phyloP scores from a whole-genome alignment of 2,113 vertebrate genomes.

The Phodopus roborovskii region DNA sequence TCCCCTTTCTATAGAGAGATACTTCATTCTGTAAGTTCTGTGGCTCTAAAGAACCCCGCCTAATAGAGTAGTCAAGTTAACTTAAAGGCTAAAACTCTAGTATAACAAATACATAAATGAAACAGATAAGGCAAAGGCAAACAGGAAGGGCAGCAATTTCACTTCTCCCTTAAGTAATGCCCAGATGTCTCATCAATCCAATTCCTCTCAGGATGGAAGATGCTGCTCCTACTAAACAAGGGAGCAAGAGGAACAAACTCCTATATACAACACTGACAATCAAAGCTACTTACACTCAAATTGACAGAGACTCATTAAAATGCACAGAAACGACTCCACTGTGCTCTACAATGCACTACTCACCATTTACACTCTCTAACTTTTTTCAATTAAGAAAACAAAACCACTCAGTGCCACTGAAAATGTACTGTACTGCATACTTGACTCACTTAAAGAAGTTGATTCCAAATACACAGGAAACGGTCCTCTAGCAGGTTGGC shows the following conservation, averaged over 20 bases:
- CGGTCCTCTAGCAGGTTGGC: no score
- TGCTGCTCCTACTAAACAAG: not conserved
- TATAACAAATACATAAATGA: constrained; percentile 29
- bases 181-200: not conserved
- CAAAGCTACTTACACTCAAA: not conserved
- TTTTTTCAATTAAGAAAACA: not conserved
- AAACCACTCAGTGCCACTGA: not conserved
- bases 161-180: constrained; percentile 2
- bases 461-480: constrained; percentile 2
- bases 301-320: not conserved
- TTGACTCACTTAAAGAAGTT: not conserved
- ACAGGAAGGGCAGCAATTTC: not conserved
- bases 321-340: not conserved
- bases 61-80: not conserved
- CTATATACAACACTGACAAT: not conserved
- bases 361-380: not conserved
- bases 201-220: not conserved
- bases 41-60: not conserved
- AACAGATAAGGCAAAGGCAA: constrained; percentile 27
- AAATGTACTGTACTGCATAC: not conserved
- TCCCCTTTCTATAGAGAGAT: not conserved
- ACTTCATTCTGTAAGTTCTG: not conserved
- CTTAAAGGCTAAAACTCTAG: constrained; percentile 32
- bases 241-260: rapidly evolving
- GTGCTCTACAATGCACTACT: not conserved